A percentile compares a stretch with the other conserved stretches of the same genome.
These are phyloP conservation scores for Calameuta filiformis DNA, from an alignment of 2,888 invertebrate genomes.

Conservation along the genomic window DNA sequence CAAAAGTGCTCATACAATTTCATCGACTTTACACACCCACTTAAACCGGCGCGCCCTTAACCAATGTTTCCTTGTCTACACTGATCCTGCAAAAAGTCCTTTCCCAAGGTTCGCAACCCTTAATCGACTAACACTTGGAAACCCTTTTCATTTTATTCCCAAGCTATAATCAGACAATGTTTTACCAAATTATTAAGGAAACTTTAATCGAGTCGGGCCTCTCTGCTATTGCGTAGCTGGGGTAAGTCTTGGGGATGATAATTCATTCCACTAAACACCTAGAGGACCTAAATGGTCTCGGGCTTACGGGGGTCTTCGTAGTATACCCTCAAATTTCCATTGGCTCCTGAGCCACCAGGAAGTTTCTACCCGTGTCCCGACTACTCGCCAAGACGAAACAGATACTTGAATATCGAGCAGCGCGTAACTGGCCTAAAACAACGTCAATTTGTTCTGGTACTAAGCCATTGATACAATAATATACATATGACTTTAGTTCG, in stretches of 20 bases:
- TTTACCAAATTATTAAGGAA: not conserved
- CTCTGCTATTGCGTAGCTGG: not conserved
- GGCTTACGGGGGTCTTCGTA: not conserved
- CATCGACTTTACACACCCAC: not conserved
- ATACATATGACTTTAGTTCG: not conserved
- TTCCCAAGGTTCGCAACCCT: not conserved
- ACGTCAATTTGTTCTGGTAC: not conserved
- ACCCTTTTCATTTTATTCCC: not conserved
- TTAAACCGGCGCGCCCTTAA: not conserved
- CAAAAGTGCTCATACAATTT: not conserved
- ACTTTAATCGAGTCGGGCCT: not conserved
- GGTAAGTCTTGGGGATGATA: not conserved
- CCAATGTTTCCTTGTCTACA: not conserved
- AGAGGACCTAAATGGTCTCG: not conserved
- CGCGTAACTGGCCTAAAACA: not conserved
- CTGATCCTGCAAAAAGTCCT: not conserved
- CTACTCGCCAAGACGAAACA: not conserved
- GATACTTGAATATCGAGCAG: not conserved
- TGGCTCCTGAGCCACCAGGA: not conserved
- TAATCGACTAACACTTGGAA: not conserved
- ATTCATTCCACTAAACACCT: not conserved
- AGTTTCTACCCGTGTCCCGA: not conserved
- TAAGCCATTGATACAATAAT: not conserved
- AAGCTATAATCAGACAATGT: not conserved
- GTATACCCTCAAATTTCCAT: not conserved